phyloP scores from a whole-genome alignment of 2,888 invertebrate species.

The Tortrix viridana region DNA sequence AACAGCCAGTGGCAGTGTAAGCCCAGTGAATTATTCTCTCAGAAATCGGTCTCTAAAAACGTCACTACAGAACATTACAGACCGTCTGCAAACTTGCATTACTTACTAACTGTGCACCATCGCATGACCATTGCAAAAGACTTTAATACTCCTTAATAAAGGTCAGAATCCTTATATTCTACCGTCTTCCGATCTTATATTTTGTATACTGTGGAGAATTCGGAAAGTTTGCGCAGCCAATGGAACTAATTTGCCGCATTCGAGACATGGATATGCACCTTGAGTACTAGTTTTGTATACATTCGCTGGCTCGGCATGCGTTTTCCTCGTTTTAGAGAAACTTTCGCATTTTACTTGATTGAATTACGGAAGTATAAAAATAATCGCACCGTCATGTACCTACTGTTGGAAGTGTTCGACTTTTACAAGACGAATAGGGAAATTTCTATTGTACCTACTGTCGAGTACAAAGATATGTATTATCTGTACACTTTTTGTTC shows the following conservation, averaged over 20 bases:
- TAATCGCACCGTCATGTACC: neutral
- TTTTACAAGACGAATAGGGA: too few species aligned
- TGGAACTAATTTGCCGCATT: conserved; percentile 68
- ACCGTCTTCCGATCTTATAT: neutral
- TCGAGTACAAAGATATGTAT: too few species aligned
- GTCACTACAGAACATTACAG: conserved; percentile 42
- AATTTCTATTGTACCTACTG: too few species aligned
- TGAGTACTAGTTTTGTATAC: conserved; percentile 56
- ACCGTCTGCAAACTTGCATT: conserved; percentile 64
- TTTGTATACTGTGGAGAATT: conserved; percentile 52
- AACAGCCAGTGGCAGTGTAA: conserved; percentile 1
- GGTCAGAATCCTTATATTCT: neutral
- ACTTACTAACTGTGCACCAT: conserved; percentile 45
- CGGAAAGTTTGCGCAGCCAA: conserved; percentile 62
- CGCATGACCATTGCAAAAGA: neutral
- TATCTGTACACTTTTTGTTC: too few species aligned
- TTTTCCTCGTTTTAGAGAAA: conserved; percentile 28
- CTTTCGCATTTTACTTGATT: conserved; percentile 6
- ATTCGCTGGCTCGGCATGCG: conserved; percentile 51
- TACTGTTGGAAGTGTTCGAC: neutral
- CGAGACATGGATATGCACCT: conserved; percentile 60
- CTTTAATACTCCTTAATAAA: conserved; percentile 5
- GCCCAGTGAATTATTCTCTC: conserved; percentile 42
- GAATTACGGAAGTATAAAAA: conserved; percentile 9
- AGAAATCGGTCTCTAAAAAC: conserved; percentile 48